phyloP scores from a whole-genome alignment of 1,140 invertebrate genomes.

The Meloidogyne chitwoodi region DNA sequence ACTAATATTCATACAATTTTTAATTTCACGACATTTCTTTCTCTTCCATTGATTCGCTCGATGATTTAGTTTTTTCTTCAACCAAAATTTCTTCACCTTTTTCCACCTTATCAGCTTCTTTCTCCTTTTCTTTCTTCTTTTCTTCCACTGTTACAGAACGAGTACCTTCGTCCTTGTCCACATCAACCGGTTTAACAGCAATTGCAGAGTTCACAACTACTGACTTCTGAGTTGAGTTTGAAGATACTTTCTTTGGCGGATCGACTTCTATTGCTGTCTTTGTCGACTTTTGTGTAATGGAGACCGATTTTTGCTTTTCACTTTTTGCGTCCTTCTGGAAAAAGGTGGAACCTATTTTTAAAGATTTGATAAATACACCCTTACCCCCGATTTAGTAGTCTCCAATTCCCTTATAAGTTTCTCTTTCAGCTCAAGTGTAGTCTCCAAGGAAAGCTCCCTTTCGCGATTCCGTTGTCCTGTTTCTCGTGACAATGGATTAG shows the following conservation, averaged over 20 bases:
- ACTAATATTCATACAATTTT: neutral
- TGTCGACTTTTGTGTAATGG: neutral
- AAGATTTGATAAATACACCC: neutral
- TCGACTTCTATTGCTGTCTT: neutral
- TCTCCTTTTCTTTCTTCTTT: neutral
- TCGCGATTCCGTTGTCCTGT: neutral
- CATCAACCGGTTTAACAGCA: neutral
- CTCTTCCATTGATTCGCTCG: neutral
- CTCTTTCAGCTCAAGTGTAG: neutral
- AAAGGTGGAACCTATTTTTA: neutral
- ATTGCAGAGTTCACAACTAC: neutral
- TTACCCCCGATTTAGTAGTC: neutral
- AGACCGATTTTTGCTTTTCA: neutral
- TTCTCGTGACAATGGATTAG: neutral
- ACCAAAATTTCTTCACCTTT: neutral
- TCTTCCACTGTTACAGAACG: neutral
- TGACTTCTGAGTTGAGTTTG: neutral
- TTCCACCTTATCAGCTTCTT: neutral
- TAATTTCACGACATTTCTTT: neutral
- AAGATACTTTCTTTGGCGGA: neutral
- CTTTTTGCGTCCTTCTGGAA: neutral
- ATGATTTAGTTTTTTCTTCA: neutral
- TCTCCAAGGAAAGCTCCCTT: neutral
- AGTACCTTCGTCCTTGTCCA: neutral
- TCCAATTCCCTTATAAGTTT: neutral